Evolutionary conservation across 2,113 vertebrate genomes (phyloP).

Genomic region (Anas platyrhynchos): DNA sequence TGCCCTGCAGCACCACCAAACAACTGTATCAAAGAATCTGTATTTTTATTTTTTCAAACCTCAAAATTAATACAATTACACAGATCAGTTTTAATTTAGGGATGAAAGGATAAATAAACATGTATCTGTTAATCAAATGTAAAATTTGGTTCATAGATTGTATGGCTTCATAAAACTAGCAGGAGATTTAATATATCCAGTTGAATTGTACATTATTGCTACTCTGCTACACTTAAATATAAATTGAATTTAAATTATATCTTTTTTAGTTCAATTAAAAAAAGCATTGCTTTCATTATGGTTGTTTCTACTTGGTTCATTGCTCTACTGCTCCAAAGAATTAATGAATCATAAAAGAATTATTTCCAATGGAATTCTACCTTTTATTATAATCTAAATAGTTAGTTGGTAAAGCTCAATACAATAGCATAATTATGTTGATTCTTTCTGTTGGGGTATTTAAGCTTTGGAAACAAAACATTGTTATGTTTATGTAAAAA

Average conservation of each 20-base stretch:
- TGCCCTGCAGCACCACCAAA: background rate
- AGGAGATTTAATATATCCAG: background rate
- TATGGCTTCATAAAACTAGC: conserved; percentile 4
- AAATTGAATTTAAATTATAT: conserved; percentile 4
- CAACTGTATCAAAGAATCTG: background rate
- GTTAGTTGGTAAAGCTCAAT: background rate
- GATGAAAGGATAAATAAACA: background rate
- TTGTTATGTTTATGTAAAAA: background rate
- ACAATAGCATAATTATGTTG: background rate
- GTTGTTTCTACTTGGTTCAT: conserved; percentile 19
- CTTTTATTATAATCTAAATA: background rate
- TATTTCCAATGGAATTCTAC: background rate
- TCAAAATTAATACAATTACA: background rate
- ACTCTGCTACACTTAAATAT: background rate
- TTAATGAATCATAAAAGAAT: background rate
- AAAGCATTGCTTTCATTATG: background rate
- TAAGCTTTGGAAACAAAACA: background rate
- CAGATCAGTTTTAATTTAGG: background rate
- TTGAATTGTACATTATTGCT: background rate
- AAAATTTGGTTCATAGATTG: conserved; percentile 14
- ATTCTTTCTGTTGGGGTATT: background rate
- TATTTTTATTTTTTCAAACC: background rate
- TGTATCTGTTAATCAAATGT: background rate
- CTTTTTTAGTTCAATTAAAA: conserved; percentile 28
- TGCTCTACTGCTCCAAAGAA: background rate